A percentile compares a stretch with the other conserved stretches of the same genome.
phyloP scores from a whole-genome alignment of 1,140 invertebrate genomes.

The Bemisia tabaci region DNA sequence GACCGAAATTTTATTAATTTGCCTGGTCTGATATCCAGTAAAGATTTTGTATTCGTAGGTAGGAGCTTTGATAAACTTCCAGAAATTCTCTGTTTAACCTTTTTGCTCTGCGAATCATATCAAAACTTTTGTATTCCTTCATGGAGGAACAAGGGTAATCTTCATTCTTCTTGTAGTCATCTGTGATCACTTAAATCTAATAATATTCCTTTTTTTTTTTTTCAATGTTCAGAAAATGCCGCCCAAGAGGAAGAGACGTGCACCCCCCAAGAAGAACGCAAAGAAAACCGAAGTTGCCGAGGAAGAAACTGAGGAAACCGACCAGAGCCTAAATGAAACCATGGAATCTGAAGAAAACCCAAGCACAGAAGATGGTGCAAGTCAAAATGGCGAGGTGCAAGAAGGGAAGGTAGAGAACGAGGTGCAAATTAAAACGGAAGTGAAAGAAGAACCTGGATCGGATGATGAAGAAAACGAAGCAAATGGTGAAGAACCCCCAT shows the following conservation, averaged over 20 bases:
- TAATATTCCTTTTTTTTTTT: no score
- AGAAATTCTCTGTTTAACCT: no score
- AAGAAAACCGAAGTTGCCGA: not conserved
- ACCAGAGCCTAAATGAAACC: not conserved
- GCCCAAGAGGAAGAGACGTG: not conserved
- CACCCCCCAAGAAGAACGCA: not conserved
- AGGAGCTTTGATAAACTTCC: no score
- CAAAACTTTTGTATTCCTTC: no score
- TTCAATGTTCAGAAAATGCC: not conserved
- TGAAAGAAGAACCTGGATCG: not conserved
- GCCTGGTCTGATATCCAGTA: no score
- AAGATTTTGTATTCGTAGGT: no score
- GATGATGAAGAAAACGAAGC: constrained; percentile 7
- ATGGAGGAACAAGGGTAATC: no score
- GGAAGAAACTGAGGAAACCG: constrained; percentile 1
- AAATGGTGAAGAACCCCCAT: constrained; percentile 1
- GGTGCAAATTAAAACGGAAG: not conserved
- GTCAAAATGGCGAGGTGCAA: not conserved
- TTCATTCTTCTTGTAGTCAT: no score
- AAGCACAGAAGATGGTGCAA: constrained; percentile 1
- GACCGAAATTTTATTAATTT: no score
- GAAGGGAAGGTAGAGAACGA: not conserved
- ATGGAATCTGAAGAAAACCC: constrained; percentile 2
- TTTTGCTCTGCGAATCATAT: no score
- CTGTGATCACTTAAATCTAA: no score